Evolutionary conservation across 2,888 invertebrate genomes (phyloP).

Genomic region (Stenolophus ochropezus): DNA sequence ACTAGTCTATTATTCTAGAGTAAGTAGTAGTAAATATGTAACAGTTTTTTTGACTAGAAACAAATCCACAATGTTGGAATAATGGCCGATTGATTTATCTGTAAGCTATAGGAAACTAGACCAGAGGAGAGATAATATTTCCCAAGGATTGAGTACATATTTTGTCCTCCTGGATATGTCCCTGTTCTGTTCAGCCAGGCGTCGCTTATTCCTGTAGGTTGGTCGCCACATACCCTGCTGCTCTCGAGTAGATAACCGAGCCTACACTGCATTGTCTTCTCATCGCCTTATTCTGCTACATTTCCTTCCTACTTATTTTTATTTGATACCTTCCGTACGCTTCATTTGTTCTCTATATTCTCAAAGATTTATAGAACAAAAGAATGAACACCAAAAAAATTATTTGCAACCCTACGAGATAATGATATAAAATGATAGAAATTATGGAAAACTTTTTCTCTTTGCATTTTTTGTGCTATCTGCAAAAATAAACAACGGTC

Average conservation of each 20-base stretch:
- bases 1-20: too few species aligned
- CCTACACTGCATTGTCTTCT: constrained; percentile 34
- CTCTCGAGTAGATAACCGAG: constrained; percentile 39
- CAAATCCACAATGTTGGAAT: too few species aligned
- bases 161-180: neutral
- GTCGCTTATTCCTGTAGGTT: neutral
- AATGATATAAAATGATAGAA: too few species aligned
- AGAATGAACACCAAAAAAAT: neutral
- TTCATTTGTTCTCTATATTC: constrained; percentile 31
- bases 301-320: constrained; percentile 46
- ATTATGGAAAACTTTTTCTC: neutral
- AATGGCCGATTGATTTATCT: too few species aligned
- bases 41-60: too few species aligned
- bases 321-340: constrained; percentile 23
- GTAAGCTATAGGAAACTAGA: too few species aligned
- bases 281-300: constrained; percentile 49
- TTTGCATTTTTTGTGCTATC: neutral
- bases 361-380: neutral
- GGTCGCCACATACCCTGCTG: constrained; percentile 38
- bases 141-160: too few species aligned
- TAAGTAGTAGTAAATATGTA: too few species aligned
- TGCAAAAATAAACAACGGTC: neutral
- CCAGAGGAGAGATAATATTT: too few species aligned
- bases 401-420: too few species aligned
- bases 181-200: neutral